Percentiles rank a stretch among this genome's conserved stretches.
phyloP scores from a whole-genome alignment of 2,797 vertebrate genomes.

The Myotis vivesi region DNA sequence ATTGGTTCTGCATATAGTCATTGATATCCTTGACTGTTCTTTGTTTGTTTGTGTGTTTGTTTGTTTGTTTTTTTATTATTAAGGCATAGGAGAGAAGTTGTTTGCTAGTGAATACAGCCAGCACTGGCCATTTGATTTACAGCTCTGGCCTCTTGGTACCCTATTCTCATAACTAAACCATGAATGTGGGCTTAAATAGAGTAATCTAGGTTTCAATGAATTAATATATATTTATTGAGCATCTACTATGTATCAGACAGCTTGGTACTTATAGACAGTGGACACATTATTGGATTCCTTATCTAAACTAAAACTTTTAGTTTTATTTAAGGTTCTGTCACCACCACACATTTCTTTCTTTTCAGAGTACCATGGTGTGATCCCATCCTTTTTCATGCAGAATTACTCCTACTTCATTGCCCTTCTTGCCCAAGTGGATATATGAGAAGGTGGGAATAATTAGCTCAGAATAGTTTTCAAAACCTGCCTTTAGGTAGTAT shows the following conservation, averaged over 20 bases:
- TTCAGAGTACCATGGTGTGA: background rate
- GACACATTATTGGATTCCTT: background rate
- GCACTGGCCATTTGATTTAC: background rate
- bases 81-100: background rate
- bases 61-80: background rate
- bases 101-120: background rate
- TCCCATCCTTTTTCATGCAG: background rate
- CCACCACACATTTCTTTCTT: background rate
- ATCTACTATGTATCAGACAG: background rate
- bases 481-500: background rate
- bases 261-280: background rate
- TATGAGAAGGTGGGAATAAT: background rate
- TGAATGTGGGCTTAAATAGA: background rate
- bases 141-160: background rate
- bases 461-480: constrained; percentile 28
- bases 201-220: background rate
- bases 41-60: background rate
- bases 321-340: constrained; percentile 12
- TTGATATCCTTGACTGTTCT: background rate
- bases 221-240: background rate
- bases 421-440: background rate
- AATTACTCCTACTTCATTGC: background rate
- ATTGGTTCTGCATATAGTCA: background rate
- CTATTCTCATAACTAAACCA: background rate
- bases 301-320: background rate